Percentiles rank a stretch among this genome's conserved stretches.
Conservation (phyloP, 2,797 vertebrate species). For the Peromyscus eremicus region DNA sequence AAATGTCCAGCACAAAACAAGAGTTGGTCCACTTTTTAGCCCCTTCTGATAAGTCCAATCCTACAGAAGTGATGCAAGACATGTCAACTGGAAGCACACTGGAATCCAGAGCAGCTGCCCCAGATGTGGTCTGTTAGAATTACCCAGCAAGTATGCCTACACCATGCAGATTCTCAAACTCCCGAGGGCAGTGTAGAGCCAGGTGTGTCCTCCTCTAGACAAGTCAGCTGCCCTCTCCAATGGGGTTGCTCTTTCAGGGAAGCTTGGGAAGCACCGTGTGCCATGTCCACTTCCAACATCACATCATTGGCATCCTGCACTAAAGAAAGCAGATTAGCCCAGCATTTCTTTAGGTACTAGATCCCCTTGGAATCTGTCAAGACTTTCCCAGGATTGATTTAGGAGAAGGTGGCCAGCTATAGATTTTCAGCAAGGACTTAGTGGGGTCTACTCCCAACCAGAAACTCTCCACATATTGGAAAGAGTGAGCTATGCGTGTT, state of each 20-base stretch:
- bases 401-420: neutral
- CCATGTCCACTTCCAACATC: neutral
- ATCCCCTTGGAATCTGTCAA: slow-evolving; percentile 12
- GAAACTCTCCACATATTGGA: neutral
- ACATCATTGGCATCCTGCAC: neutral
- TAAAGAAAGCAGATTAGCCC: neutral
- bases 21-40: neutral
- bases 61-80: neutral
- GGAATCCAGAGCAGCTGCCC: neutral
- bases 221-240: neutral
- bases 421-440: neutral
- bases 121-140: neutral
- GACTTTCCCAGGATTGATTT: neutral
- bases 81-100: neutral
- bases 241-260: neutral
- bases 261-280: neutral
- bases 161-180: neutral
- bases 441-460: neutral
- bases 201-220: neutral
- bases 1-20: neutral
- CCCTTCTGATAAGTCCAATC: neutral
- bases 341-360: neutral
- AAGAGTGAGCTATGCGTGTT: neutral
- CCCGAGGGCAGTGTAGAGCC: neutral
- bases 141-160: neutral